These are phyloP conservation scores for Drosophila sordidapex DNA, from an alignment of 2,888 invertebrate genomes.

Conservation along the genomic window DNA sequence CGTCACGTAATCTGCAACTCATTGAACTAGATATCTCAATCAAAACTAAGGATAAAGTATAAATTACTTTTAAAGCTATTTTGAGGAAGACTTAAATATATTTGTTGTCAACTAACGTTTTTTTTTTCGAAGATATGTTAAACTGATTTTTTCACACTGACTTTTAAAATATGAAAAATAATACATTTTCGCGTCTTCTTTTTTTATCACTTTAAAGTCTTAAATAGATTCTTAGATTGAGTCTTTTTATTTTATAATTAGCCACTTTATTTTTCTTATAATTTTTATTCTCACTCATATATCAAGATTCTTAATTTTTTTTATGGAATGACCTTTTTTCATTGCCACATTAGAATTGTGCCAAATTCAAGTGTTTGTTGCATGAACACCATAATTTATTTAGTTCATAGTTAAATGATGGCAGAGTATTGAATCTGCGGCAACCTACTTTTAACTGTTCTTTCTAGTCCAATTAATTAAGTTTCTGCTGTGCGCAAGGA, in stretches of 20 bases:
- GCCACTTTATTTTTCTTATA: neutral
- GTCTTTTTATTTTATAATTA: neutral
- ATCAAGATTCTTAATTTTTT: neutral
- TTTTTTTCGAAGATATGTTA: too few species aligned
- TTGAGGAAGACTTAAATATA: neutral
- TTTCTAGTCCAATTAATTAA: slow-evolving; percentile 52
- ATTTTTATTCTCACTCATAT: neutral
- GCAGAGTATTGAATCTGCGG: neutral
- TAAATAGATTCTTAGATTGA: neutral
- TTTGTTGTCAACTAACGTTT: neutral
- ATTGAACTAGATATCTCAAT: neutral
- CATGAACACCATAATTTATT: neutral
- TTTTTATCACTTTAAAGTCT: neutral
- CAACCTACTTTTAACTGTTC: neutral
- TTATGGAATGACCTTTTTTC: neutral
- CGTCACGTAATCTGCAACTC: neutral
- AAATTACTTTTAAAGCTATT: neutral
- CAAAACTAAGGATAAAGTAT: neutral
- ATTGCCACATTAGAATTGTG: neutral
- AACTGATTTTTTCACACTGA: too few species aligned
- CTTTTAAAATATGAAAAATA: too few species aligned
- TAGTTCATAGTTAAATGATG: neutral
- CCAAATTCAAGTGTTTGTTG: neutral
- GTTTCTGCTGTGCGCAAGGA: slow-evolving; percentile 35
- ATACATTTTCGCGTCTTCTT: neutral